Evolutionary conservation across 2,113 vertebrate genomes (phyloP).

Genomic region (Sterna hirundo): DNA sequence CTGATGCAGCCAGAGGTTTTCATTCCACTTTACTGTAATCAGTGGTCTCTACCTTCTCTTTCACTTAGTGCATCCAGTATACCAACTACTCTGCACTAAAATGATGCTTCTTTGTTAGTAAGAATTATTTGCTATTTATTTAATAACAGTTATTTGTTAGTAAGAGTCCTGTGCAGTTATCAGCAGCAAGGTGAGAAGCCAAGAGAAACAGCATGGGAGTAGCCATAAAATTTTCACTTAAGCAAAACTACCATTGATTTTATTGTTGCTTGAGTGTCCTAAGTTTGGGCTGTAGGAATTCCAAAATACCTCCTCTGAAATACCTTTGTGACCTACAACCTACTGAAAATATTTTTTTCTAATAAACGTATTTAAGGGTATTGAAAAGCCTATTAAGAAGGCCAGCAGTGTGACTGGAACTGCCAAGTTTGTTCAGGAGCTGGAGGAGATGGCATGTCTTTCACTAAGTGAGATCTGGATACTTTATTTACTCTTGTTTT

Average conservation of each 20-base stretch:
- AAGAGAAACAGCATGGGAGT: background rate
- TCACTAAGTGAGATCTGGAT: background rate
- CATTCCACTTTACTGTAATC: background rate
- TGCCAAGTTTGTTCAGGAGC: background rate
- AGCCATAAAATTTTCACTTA: background rate
- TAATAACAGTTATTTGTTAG: background rate
- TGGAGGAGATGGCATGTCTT: background rate
- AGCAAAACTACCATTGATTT: background rate
- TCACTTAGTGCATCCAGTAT: accelerated
- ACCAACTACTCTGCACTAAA: background rate
- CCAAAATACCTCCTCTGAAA: background rate
- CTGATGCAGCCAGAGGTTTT: background rate
- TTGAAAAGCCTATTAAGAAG: background rate
- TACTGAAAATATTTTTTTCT: background rate
- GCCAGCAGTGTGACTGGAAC: background rate
- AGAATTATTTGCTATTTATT: background rate
- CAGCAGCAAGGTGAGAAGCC: background rate
- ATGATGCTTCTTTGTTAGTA: background rate
- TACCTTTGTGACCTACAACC: background rate
- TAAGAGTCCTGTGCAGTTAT: background rate
- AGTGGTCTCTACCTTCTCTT: background rate
- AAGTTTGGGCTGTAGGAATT: background rate
- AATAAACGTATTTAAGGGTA: background rate
- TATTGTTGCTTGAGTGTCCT: background rate
- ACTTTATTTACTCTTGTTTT: background rate